These are phyloP conservation scores for Sander vitreus DNA, from an alignment of 2,113 vertebrate species.

Conservation along the genomic window DNA sequence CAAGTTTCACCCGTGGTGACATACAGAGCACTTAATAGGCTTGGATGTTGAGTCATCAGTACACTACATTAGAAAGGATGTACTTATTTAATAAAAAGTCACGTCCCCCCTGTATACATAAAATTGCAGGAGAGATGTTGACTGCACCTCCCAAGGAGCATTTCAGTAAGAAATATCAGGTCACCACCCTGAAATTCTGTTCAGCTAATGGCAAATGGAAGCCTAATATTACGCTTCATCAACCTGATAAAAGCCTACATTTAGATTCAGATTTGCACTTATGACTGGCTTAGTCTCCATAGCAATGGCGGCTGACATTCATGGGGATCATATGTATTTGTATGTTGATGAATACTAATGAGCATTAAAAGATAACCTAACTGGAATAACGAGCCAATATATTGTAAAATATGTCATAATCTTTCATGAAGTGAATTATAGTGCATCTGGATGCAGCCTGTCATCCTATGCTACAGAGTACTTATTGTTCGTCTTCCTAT, in stretches of 20 bases:
- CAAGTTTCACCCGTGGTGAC: not conserved
- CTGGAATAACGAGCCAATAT: not conserved
- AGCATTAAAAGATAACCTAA: not conserved
- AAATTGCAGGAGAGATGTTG: not conserved
- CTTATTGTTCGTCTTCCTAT: constrained; percentile 51
- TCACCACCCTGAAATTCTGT: not conserved
- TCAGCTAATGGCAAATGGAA: not conserved
- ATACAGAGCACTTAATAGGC: not conserved
- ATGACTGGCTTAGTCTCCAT: not conserved
- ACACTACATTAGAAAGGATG: not conserved
- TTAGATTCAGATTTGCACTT: not conserved
- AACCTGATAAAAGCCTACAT: not conserved
- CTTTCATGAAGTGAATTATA: constrained; percentile 38
- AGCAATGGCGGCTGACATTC: not conserved
- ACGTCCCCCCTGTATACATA: not conserved
- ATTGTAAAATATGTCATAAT: not conserved
- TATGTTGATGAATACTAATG: not conserved
- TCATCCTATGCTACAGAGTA: constrained; percentile 19
- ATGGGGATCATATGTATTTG: not conserved
- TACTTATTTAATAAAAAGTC: not conserved
- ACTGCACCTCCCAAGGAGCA: not conserved
- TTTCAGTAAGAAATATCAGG: not conserved
- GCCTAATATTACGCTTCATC: not conserved
- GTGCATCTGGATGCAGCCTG: constrained; percentile 30
- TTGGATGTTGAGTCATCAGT: not conserved